These are phyloP conservation scores for Venusia cambrica DNA, from an alignment of 2,888 invertebrate genomes.

Conservation along the genomic window DNA sequence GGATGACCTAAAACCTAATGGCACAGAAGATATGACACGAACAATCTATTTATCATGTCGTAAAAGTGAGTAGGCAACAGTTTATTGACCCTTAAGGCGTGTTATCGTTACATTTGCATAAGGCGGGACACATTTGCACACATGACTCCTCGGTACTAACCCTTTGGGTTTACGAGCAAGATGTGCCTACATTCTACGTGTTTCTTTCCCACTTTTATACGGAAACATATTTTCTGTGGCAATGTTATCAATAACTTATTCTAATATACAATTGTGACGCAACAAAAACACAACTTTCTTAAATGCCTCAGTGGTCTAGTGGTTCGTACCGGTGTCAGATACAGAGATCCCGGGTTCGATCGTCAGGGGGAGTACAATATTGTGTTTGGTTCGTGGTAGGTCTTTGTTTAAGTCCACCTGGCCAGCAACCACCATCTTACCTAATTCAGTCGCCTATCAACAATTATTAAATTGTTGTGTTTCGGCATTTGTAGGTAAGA, in stretches of 20 bases:
- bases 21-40: slow-evolving; percentile 46
- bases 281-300: too few relatives aligned
- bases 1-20: slow-evolving; percentile 52
- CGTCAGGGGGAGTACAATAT: too few relatives aligned
- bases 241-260: slow-evolving; percentile 5
- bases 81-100: slow-evolving; percentile 76
- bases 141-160: slow-evolving; percentile 53
- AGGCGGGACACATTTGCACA: slow-evolving; percentile 54
- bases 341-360: too few relatives aligned
- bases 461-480: too few relatives aligned
- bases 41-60: slow-evolving; percentile 76
- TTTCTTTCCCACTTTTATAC: slow-evolving; percentile 35
- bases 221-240: slow-evolving; percentile 35
- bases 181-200: slow-evolving; percentile 45
- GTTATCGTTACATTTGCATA: slow-evolving; percentile 78
- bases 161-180: slow-evolving; percentile 63
- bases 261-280: too few relatives aligned
- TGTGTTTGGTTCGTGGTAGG: too few relatives aligned
- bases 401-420: too few relatives aligned
- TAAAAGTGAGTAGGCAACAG: slow-evolving; percentile 73
- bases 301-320: too few relatives aligned
- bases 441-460: too few relatives aligned
- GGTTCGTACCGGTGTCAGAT: too few relatives aligned
- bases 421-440: too few relatives aligned
- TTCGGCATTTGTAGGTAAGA: too few relatives aligned